phyloP scores from a whole-genome alignment of 1,140 invertebrate genomes.

The Cydia strobilella region DNA sequence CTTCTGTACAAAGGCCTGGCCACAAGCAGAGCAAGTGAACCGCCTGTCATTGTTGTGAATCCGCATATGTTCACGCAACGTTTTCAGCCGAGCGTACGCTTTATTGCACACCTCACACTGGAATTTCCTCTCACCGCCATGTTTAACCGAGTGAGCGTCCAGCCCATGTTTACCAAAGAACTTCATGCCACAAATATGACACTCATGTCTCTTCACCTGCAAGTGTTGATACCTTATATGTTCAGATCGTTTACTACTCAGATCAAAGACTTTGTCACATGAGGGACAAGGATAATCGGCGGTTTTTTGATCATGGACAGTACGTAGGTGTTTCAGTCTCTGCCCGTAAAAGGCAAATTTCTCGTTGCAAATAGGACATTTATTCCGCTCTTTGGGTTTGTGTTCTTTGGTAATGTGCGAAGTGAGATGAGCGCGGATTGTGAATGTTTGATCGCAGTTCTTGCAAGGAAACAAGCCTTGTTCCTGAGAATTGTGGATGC shows the following conservation, averaged over 20 bases:
- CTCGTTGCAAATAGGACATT: conserved; percentile 70
- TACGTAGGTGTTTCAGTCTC: conserved; percentile 65
- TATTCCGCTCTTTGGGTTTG: conserved; percentile 64
- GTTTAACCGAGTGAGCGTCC: conserved; percentile 67
- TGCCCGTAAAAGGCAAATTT: conserved; percentile 68
- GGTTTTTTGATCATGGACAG: conserved; percentile 63
- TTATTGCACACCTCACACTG: conserved; percentile 79
- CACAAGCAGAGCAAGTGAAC: conserved; percentile 71
- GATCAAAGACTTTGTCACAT: conserved; percentile 67
- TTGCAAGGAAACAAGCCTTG: conserved; percentile 65
- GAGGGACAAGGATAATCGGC: conserved; percentile 63
- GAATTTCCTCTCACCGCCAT: conserved; percentile 68
- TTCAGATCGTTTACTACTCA: conserved; percentile 63
- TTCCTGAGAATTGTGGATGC: conserved; percentile 52
- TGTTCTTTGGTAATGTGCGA: conserved; percentile 65
- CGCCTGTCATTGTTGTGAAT: conserved; percentile 74
- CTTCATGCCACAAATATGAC: conserved; percentile 68
- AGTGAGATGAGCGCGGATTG: conserved; percentile 55
- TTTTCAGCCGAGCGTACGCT: conserved; percentile 78
- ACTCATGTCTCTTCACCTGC: conserved; percentile 68
- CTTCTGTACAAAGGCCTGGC: conserved; percentile 74
- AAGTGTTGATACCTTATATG: conserved; percentile 65
- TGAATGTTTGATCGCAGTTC: conserved; percentile 58
- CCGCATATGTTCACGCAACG: conserved; percentile 79
- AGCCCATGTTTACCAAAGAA: conserved; percentile 70